Evolutionary conservation across 2,797 vertebrate genomes (phyloP).

Genomic region (Decapterus maruadsi): DNA sequence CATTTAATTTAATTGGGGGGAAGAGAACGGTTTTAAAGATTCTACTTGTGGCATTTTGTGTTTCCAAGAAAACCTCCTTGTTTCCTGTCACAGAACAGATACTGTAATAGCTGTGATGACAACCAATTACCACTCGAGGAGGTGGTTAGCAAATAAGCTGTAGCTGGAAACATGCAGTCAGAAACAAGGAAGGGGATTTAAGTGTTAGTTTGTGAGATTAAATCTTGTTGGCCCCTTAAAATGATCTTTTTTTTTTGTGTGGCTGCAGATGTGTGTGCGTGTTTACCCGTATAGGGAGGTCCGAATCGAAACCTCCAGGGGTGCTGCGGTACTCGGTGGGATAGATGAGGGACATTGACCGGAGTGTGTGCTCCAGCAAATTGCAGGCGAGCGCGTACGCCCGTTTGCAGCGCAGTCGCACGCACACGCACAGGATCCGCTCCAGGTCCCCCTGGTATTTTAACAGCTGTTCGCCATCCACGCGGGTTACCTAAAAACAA

Average conservation of each 20-base stretch:
- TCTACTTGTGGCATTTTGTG: constrained; percentile 20
- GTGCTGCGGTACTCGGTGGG: constrained; percentile 98
- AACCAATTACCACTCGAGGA: background rate
- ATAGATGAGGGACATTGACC: constrained; percentile 95
- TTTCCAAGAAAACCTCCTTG: constrained; percentile 30
- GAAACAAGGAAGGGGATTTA: constrained; percentile 13
- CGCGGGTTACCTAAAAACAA: constrained; percentile 91
- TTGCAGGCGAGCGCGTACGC: constrained; percentile 95
- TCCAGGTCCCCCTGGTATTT: constrained; percentile 92
- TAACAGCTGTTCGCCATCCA: constrained; percentile 96
- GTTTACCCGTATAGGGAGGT: constrained; percentile 95
- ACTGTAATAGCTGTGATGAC: constrained; percentile 35
- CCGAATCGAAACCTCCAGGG: constrained; percentile 91
- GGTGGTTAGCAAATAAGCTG: constrained; percentile 16
- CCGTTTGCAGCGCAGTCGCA: constrained; percentile 94
- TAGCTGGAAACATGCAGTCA: background rate
- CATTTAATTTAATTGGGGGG: constrained; percentile 46
- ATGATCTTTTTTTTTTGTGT: constrained; percentile 1
- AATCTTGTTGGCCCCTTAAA: constrained; percentile 26
- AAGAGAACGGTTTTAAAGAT: constrained; percentile 27
- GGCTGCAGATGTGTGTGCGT: background rate
- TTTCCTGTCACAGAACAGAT: constrained; percentile 34
- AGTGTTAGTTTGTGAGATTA: constrained; percentile 6
- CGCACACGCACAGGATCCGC: constrained; percentile 90
- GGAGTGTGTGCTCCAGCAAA: constrained; percentile 95